These are phyloP conservation scores for Trichomalopsis sarcophagae DNA, from an alignment of 1,140 invertebrate species.

Conservation along the genomic window DNA sequence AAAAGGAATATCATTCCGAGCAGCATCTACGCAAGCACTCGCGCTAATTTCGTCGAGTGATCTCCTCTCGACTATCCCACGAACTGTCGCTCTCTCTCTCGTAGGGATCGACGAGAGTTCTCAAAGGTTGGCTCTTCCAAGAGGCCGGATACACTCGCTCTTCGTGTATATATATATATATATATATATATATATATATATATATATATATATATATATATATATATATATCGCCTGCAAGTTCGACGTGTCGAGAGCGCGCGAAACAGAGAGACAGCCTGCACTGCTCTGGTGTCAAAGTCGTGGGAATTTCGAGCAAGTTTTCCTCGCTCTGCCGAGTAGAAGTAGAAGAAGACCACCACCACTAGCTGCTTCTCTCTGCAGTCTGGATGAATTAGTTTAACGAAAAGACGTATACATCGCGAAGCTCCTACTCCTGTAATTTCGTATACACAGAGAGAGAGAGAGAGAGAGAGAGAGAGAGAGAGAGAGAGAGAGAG, in stretches of 20 bases:
- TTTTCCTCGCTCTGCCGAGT: not conserved
- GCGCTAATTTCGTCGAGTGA: not conserved
- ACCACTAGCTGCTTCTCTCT: no score
- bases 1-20: no score
- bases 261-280: not conserved
- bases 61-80: not conserved
- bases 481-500: no score
- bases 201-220: not conserved
- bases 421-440: not conserved
- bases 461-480: no score
- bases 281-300: not conserved
- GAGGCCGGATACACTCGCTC: not conserved
- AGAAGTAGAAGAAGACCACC: not conserved
- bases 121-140: constrained; percentile 6
- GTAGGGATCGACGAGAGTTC: constrained; percentile 10
- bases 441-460: not conserved
- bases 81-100: not conserved
- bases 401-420: not conserved
- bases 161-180: not conserved
- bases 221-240: not conserved
- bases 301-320: not conserved
- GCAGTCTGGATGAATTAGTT: not conserved
- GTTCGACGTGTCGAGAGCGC: constrained; percentile 9
- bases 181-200: not conserved
- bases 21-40: not conserved